Conservation (phyloP, 2,888 invertebrate species). For the Sinodicranocentrus sp. region DNA sequence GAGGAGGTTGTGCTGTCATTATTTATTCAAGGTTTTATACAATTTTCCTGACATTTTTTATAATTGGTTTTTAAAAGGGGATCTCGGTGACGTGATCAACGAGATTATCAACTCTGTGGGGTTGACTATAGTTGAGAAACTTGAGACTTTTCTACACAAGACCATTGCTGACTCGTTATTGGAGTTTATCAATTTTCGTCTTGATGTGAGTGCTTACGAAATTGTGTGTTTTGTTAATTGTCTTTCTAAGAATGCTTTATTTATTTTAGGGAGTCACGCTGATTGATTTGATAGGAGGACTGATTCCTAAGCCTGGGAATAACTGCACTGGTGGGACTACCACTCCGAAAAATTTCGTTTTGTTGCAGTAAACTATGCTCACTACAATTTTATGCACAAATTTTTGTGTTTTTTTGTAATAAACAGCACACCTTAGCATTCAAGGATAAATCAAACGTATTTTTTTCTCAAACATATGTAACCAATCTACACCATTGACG, state of each 20-base stretch:
- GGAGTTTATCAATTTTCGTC: not conserved
- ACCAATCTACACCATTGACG: too few relatives aligned
- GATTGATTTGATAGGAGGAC: not conserved
- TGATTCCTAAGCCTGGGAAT: not conserved
- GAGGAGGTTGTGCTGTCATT: too few relatives aligned
- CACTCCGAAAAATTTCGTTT: too few relatives aligned
- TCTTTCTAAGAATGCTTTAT: not conserved
- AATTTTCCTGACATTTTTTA: too few relatives aligned
- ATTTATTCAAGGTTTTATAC: not conserved
- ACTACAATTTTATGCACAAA: not conserved
- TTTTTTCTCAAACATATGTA: too few relatives aligned
- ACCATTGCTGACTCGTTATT: not conserved
- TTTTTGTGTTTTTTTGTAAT: not conserved
- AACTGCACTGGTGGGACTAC: not conserved
- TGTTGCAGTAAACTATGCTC: too few relatives aligned
- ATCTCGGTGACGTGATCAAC: not conserved
- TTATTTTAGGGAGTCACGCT: not conserved
- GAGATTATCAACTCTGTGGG: not conserved
- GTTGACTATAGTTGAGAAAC: not conserved
- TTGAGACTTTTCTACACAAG: not conserved
- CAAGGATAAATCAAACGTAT: not conserved
- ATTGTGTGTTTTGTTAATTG: not conserved
- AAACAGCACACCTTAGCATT: not conserved
- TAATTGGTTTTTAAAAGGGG: not conserved
- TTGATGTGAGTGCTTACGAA: not conserved